These are phyloP conservation scores for Meloidogyne hapla DNA, from an alignment of 1,140 invertebrate genomes.

Conservation along the genomic window DNA sequence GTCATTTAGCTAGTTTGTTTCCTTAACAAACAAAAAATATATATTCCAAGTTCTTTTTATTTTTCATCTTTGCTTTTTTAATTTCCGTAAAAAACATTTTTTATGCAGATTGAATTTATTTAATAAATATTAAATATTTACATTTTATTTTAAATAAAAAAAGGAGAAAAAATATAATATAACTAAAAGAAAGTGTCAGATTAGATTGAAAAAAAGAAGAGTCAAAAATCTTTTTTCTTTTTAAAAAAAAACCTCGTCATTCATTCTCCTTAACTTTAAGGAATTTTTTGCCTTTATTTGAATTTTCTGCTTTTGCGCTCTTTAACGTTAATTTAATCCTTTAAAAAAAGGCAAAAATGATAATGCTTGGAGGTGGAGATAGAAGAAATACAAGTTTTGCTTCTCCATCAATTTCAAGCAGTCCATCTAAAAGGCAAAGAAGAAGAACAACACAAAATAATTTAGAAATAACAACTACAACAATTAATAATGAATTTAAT, in stretches of 20 bases:
- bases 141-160: background rate
- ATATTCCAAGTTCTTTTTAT: constrained; percentile 7
- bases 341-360: constrained; percentile 4
- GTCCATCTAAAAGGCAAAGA: constrained; percentile 5
- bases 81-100: constrained; percentile 12
- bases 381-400: background rate
- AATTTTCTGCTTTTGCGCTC: background rate
- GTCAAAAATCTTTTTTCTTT: background rate
- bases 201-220: background rate
- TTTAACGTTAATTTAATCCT: background rate
- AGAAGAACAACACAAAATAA: background rate
- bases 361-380: background rate
- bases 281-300: background rate
- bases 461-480: background rate
- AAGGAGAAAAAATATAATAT: background rate
- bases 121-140: background rate
- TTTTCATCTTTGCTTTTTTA: constrained; percentile 6
- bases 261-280: background rate
- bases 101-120: background rate
- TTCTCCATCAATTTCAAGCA: background rate
- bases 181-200: background rate
- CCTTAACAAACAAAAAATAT: constrained; percentile 11
- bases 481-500: background rate
- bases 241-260: background rate
- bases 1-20: constrained; percentile 2